phyloP scores from a whole-genome alignment of 2,888 invertebrate genomes.

The Melanostoma scalare region DNA sequence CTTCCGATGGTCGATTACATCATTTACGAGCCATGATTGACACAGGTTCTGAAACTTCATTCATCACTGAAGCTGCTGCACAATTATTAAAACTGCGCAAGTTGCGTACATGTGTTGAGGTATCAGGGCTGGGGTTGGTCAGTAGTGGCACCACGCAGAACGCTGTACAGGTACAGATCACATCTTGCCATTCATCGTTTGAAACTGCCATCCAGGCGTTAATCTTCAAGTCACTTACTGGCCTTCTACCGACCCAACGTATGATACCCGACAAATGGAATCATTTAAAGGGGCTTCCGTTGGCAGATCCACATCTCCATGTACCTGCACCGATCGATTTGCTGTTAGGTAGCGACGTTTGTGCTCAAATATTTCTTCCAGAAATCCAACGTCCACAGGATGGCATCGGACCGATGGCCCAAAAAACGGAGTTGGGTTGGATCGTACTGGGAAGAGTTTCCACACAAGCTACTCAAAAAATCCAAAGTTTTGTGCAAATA shows the following conservation, averaged over 20 bases:
- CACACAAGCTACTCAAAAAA: background rate
- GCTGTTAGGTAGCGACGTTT: background rate
- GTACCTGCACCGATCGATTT: background rate
- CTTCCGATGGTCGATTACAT: background rate
- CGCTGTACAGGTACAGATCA: too few species aligned
- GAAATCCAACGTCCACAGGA: background rate
- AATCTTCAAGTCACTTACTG: slow-evolving; percentile 14
- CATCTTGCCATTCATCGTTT: too few species aligned
- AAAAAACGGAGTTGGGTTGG: background rate
- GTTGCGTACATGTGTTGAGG: slow-evolving; percentile 4
- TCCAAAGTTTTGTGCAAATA: background rate
- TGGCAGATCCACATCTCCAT: slow-evolving; percentile 12
- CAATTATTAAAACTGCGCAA: slow-evolving; percentile 3
- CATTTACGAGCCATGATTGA: slow-evolving; percentile 1
- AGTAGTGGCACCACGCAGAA: background rate
- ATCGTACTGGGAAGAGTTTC: background rate
- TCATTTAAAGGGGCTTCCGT: background rate
- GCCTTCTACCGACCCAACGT: slow-evolving; percentile 17
- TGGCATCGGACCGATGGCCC: background rate
- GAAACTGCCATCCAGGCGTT: too few species aligned
- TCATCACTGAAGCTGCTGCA: background rate
- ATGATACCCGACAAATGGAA: background rate
- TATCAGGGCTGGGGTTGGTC: slow-evolving; percentile 19
- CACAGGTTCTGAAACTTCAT: slow-evolving; percentile 2
- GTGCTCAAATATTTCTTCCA: slow-evolving; percentile 1